Conservation (phyloP, 2,888 invertebrate species). For the Strigamia crassipes region DNA sequence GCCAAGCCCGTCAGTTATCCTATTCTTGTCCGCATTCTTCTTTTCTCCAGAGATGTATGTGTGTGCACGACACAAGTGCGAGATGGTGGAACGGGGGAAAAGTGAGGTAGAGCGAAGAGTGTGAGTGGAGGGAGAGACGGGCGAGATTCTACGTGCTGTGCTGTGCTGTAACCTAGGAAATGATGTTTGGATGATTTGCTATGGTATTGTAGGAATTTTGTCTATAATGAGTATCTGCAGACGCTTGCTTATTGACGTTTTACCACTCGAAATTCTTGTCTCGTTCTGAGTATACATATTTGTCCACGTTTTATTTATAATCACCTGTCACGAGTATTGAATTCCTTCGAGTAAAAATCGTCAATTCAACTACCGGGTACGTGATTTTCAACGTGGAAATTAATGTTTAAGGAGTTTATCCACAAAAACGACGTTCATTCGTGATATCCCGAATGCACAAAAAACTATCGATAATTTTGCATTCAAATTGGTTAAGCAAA, state of each 20-base stretch:
- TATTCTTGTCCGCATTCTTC: constrained; percentile 16
- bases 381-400: no score
- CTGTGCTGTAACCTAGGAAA: constrained; percentile 16
- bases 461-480: no score
- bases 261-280: background rate
- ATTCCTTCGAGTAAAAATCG: no score
- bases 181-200: constrained; percentile 21
- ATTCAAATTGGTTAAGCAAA: no score
- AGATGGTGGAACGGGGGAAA: background rate
- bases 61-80: constrained; percentile 15
- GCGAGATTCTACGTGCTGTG: background rate
- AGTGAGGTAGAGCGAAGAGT: background rate
- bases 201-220: constrained; percentile 16
- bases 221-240: constrained; percentile 11
- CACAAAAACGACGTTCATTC: no score
- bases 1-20: constrained; percentile 16
- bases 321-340: background rate
- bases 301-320: background rate
- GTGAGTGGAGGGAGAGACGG: background rate
- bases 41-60: constrained; percentile 16
- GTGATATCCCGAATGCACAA: no score
- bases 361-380: no score
- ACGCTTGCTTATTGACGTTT: background rate
- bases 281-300: background rate
- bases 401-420: no score